Evolutionary conservation across 2,113 vertebrate species (phyloP).

Genomic region (Oncorhynchus tshawytscha): DNA sequence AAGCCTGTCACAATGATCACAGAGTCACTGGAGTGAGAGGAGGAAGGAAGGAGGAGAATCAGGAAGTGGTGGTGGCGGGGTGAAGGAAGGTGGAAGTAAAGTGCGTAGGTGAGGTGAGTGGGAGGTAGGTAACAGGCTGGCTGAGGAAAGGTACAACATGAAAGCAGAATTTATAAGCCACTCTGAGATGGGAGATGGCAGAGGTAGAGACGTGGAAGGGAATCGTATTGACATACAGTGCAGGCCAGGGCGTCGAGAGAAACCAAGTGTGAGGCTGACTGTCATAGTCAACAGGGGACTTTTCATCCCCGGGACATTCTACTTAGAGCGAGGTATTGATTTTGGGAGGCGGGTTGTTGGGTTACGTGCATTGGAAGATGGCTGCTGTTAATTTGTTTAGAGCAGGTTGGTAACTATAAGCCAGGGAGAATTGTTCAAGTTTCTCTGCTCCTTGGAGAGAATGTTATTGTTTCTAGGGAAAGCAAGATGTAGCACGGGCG

Average conservation of each 20-base stretch:
- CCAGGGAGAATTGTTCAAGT: not conserved
- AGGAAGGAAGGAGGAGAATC: slow-evolving; percentile 36
- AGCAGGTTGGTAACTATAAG: not conserved
- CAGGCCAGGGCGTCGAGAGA: slow-evolving; percentile 66
- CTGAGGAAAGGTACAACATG: slow-evolving; percentile 69
- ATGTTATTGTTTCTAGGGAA: not conserved
- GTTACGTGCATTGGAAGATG: slow-evolving; percentile 13
- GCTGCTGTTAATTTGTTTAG: not conserved
- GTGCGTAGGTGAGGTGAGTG: slow-evolving; percentile 62
- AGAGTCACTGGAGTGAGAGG: slow-evolving; percentile 69
- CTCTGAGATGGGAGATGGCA: slow-evolving; percentile 70
- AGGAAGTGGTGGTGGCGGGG: slow-evolving; percentile 39
- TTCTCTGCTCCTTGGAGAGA: not conserved
- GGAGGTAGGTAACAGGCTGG: slow-evolving; percentile 38
- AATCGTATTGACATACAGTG: slow-evolving; percentile 78
- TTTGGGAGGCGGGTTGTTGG: slow-evolving; percentile 44
- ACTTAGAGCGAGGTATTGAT: slow-evolving; percentile 71
- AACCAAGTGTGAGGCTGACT: slow-evolving; percentile 61
- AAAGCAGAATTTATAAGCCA: slow-evolving; percentile 75
- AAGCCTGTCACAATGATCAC: slow-evolving; percentile 77
- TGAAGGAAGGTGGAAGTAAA: slow-evolving; percentile 42
- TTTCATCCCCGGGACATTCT: slow-evolving; percentile 68
- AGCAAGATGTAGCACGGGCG: not conserved
- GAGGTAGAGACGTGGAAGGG: slow-evolving; percentile 75
- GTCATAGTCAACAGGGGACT: slow-evolving; percentile 56